Evolutionary conservation across 1,140 invertebrate species (phyloP).

Genomic region (Platorchestia sp.): DNA sequence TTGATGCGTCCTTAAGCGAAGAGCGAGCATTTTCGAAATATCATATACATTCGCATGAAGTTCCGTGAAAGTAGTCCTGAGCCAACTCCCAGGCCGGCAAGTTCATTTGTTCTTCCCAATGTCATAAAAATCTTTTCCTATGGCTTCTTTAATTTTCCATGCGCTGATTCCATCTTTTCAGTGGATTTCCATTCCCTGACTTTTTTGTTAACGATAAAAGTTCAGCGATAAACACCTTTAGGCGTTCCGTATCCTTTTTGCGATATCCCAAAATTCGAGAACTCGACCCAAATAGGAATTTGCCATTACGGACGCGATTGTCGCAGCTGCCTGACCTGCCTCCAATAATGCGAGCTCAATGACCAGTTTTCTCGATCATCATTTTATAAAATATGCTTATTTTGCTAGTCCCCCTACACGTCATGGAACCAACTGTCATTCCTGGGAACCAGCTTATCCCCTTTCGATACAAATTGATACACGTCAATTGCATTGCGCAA

Average conservation of each 20-base stretch:
- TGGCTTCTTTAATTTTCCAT: conserved; percentile 3
- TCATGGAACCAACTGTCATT: not conserved
- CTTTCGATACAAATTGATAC: not conserved
- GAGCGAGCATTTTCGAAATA: conserved; percentile 19
- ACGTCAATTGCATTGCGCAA: not conserved
- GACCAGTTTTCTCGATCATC: conserved; percentile 13
- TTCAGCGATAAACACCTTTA: conserved; percentile 48
- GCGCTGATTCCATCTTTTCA: conserved; percentile 46
- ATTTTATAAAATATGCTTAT: conserved; percentile 16
- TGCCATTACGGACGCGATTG: conserved; percentile 41
- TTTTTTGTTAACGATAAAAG: conserved; percentile 50
- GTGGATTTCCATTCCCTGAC: conserved; percentile 36
- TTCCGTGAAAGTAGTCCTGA: not conserved
- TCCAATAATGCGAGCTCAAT: conserved; percentile 19
- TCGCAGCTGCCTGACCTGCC: conserved; percentile 41
- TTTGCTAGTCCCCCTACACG: not conserved
- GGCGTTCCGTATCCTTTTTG: conserved; percentile 40
- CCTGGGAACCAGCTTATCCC: not conserved
- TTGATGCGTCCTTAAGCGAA: conserved; percentile 46
- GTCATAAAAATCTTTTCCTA: conserved; percentile 50
- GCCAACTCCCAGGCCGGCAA: not conserved
- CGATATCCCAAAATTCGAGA: conserved; percentile 41
- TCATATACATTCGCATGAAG: conserved; percentile 40
- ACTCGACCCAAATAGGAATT: conserved; percentile 44
- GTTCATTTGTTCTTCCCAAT: conserved; percentile 46